Evolutionary conservation across 2,888 invertebrate species (phyloP).

Genomic region (Tipula unca): DNA sequence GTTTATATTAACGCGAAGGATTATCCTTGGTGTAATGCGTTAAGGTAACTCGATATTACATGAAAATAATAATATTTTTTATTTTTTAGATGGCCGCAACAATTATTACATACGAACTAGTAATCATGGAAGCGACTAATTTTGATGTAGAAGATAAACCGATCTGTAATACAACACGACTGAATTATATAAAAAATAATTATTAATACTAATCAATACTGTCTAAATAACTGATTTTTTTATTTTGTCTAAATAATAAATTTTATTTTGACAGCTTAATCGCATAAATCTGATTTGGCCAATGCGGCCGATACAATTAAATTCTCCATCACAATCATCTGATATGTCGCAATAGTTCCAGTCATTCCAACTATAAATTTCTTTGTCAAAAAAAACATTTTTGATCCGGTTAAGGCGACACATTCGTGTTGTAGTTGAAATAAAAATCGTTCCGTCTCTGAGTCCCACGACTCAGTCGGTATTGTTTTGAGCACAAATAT

Average conservation of each 20-base stretch:
- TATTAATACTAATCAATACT: too few relatives aligned
- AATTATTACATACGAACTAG: conserved; percentile 57
- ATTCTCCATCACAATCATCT: background rate
- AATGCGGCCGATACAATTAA: background rate
- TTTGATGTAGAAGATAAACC: conserved; percentile 20
- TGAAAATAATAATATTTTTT: background rate
- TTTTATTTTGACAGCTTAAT: background rate
- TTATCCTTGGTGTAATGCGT: conserved; percentile 48
- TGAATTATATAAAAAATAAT: background rate
- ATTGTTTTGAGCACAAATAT: background rate
- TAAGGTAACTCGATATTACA: background rate
- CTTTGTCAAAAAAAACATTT: background rate
- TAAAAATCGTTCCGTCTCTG: background rate
- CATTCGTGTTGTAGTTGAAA: background rate
- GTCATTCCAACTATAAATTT: background rate
- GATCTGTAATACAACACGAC: background rate
- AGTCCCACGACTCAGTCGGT: background rate
- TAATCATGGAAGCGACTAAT: conserved; percentile 51
- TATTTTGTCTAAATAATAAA: too few relatives aligned
- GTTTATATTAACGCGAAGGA: conserved; percentile 49
- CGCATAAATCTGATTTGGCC: background rate
- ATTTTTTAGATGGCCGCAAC: conserved; percentile 48
- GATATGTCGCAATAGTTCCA: background rate
- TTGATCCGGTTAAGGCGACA: background rate
- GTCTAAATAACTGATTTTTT: too few relatives aligned